Conservation (phyloP, 1,140 invertebrate genomes). For the Saccostrea echinata region DNA sequence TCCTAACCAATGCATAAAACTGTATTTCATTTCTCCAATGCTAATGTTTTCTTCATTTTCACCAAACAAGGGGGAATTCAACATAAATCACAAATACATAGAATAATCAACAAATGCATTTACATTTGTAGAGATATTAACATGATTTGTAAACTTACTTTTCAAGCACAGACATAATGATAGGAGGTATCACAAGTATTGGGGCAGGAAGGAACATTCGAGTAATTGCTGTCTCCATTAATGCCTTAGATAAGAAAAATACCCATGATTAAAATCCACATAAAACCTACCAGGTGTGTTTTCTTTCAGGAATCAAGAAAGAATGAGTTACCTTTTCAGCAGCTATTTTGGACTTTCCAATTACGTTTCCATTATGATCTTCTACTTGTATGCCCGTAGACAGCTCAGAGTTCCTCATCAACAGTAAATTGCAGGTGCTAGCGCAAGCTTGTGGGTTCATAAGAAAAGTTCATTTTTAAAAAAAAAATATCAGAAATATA, state of each 20-base stretch:
- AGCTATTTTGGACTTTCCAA: slow-evolving; percentile 81
- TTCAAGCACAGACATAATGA: slow-evolving; percentile 78
- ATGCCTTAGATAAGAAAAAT: slow-evolving; percentile 70
- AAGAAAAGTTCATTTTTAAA: too few species aligned
- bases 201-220: slow-evolving; percentile 79
- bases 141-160: slow-evolving; percentile 69
- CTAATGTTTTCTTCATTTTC: too few species aligned
- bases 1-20: background rate
- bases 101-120: background rate
- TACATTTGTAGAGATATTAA: background rate
- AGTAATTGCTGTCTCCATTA: slow-evolving; percentile 78
- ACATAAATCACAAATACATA: too few species aligned
- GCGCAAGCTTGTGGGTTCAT: slow-evolving; percentile 75
- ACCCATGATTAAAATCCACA: background rate
- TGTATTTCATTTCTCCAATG: background rate
- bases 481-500: too few species aligned
- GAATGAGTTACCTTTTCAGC: slow-evolving; percentile 78
- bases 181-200: slow-evolving; percentile 78
- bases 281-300: background rate
- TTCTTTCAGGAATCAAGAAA: too few species aligned
- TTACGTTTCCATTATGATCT: slow-evolving; percentile 78
- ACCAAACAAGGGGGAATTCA: too few species aligned
- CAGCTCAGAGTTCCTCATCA: slow-evolving; percentile 82
- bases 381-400: slow-evolving; percentile 81
- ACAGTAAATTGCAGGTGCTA: slow-evolving; percentile 81